A percentile compares a stretch with the other conserved stretches of the same genome.
Evolutionary conservation across 1,140 invertebrate species (phyloP).

Genomic region (Solen grandis): DNA sequence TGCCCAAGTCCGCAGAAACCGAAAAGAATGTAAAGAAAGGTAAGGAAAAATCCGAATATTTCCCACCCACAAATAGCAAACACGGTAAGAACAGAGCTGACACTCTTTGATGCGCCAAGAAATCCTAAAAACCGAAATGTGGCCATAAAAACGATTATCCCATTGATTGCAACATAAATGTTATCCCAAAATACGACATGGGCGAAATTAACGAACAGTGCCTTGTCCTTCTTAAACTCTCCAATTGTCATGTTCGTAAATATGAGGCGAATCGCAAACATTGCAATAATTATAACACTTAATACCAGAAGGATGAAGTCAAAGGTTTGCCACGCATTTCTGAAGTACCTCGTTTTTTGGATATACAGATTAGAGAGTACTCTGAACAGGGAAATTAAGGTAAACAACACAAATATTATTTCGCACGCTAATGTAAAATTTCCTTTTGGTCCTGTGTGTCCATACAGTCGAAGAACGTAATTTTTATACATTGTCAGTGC

Average conservation of each 20-base stretch:
- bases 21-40: conserved; percentile 23
- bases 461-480: conserved; percentile 51
- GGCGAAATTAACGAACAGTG: conserved; percentile 56
- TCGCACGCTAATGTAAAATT: conserved; percentile 44
- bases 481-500: conserved; percentile 57
- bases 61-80: conserved; percentile 32
- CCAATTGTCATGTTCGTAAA: conserved; percentile 18
- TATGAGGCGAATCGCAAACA: conserved; percentile 17
- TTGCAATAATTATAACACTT: neutral
- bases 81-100: conserved; percentile 38
- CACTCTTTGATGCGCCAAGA: conserved; percentile 50
- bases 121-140: conserved; percentile 55
- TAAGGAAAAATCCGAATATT: conserved; percentile 28
- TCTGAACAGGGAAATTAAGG: conserved; percentile 32
- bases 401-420: conserved; percentile 29
- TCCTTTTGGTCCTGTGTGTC: conserved; percentile 42
- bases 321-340: conserved; percentile 54
- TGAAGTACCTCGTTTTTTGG: conserved; percentile 33
- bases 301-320: conserved; percentile 26
- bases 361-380: conserved; percentile 26
- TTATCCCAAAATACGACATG: conserved; percentile 57
- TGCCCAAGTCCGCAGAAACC: conserved; percentile 21
- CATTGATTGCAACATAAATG: conserved; percentile 27
- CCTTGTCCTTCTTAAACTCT: conserved; percentile 46
- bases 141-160: conserved; percentile 46